A percentile compares a stretch with the other conserved stretches of the same genome.
Conservation (phyloP, 2,797 vertebrate genomes). For the Lemur catta region DNA sequence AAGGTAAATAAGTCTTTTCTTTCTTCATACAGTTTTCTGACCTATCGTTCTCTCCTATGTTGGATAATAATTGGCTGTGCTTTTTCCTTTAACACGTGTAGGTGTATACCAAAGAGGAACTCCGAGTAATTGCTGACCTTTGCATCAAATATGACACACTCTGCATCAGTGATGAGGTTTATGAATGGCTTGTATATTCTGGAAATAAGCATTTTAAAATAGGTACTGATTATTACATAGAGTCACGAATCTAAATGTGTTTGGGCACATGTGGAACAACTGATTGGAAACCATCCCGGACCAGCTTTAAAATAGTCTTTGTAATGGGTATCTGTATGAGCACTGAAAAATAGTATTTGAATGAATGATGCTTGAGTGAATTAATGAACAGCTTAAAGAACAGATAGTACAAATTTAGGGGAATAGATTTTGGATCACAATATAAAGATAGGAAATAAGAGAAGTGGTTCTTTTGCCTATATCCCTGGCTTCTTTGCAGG, state of each 20-base stretch:
- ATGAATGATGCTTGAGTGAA: neutral
- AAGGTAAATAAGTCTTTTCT: slow-evolving; percentile 88
- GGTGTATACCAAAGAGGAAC: slow-evolving; percentile 92
- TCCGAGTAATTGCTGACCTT: slow-evolving; percentile 93
- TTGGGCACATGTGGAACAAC: neutral
- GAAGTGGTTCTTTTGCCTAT: neutral
- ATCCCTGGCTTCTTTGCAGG: neutral
- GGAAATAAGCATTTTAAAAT: slow-evolving; percentile 95
- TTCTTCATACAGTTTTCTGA: neutral
- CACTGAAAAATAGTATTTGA: neutral
- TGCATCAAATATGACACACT: slow-evolving; percentile 93
- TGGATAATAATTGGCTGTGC: slow-evolving; percentile 42
- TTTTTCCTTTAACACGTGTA: slow-evolving; percentile 73
- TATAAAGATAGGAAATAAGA: neutral
- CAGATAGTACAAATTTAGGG: neutral
- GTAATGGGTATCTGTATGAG: neutral
- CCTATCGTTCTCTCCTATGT: neutral
- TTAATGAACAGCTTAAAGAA: neutral
- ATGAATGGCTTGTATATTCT: slow-evolving; percentile 96
- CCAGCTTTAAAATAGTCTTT: slow-evolving; percentile 23
- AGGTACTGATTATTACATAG: slow-evolving; percentile 84
- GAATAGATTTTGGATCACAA: neutral
- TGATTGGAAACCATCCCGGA: slow-evolving; percentile 7
- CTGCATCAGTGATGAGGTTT: slow-evolving; percentile 98
- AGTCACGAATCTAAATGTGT: slow-evolving; percentile 36